phyloP scores from a whole-genome alignment of 1,140 invertebrate species.

The Hetaerina americana region DNA sequence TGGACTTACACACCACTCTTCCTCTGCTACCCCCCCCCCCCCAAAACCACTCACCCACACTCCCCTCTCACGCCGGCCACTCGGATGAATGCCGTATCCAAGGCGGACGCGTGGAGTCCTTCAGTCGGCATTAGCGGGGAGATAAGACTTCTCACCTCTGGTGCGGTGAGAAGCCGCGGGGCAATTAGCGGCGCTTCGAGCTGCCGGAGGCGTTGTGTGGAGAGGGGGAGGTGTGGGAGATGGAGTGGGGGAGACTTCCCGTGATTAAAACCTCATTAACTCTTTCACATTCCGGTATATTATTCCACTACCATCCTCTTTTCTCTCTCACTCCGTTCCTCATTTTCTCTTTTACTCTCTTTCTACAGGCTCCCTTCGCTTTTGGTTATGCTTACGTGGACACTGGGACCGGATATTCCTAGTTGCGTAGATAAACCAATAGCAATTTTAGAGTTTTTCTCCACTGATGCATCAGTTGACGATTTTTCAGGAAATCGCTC shows the following conservation, averaged over 20 bases:
- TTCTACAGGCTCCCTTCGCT: not conserved
- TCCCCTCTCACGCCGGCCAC: no score
- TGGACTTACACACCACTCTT: no score
- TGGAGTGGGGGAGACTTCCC: not conserved
- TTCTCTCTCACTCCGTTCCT: no score
- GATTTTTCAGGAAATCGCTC: no score
- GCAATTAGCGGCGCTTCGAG: not conserved
- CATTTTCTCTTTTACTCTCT: no score
- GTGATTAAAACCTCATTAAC: not conserved
- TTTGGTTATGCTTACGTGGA: not conserved
- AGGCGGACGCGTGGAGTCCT: not conserved
- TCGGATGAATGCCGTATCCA: no score
- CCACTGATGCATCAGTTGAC: no score
- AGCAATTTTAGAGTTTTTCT: not conserved
- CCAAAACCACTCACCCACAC: no score
- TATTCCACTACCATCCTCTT: no score
- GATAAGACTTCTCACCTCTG: not conserved
- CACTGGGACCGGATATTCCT: not conserved
- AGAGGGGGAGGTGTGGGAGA: no score
- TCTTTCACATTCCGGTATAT: no score
- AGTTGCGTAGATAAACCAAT: not conserved
- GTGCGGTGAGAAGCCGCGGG: not conserved
- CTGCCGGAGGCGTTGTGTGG: no score
- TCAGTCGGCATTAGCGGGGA: not conserved
- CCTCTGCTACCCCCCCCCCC: not conserved